Base-by-base conservation (phyloP, 2,113 vertebrate genomes). In the Pteruthius melanotis region DNA sequence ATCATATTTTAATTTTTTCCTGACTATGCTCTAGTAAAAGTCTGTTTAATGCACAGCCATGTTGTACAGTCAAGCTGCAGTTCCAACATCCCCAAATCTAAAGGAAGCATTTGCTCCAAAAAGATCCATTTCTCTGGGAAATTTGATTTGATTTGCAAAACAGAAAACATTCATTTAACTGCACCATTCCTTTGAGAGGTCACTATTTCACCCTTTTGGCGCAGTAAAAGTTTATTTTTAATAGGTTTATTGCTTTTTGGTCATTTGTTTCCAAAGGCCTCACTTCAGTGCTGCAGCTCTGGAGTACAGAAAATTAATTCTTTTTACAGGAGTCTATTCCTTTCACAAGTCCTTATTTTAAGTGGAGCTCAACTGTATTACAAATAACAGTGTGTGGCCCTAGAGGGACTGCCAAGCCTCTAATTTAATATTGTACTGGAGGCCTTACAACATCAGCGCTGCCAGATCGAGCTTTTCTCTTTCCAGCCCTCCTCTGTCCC, bases 161-260 rank as follows among this genome's bases (percentile, higher is more conserved):
- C 50, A 57, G 59, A 50, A 85, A 90, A 71, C 4, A 3, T 87
- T 93, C 21, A 10, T 89, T 93, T 85, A 87, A 74, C 83, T 15
- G 66, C 53, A 39, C 33, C 22, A 8, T 84, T 69, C 61, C 10
- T 93, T 74, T 94, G 90, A n/a, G 54, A 86, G 87, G 81, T 77
- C 93, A 59, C 65, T 91, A 60, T 95, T 96, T 94, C 66, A 79
- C 47, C 37, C 31, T 78, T 96, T 72, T 75, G 57, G 37, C 86
- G 68, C 52, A 86, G 66, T 54, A 93, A 24, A 94, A 92, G 54
- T 90, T 97, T 93, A 80, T 86, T 93, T 96, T 60, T 95, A 94
- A 94, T 90, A 56, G 52, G 56, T 76, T 97, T 95, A 53, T 91
- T 94, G 42, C 88, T 96, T 87, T 94, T 89, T 5, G 9, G 52